Evolutionary conservation across 1,140 invertebrate genomes (phyloP).

Genomic region (Proales similis): DNA sequence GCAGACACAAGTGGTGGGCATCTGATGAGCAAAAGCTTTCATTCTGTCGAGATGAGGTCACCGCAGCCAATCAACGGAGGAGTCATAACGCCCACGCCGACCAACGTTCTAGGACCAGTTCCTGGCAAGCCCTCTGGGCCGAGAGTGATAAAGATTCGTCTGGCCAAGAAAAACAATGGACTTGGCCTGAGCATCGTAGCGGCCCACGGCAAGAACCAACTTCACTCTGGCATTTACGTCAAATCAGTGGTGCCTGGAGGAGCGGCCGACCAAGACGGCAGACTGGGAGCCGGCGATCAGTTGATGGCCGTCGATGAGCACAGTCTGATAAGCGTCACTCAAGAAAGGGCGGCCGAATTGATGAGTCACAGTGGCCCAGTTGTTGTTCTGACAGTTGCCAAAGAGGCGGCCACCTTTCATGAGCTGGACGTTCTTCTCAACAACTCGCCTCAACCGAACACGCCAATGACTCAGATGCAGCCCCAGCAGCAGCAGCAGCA

Average conservation of each 20-base stretch:
- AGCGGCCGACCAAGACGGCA: conserved; percentile 78
- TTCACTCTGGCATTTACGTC: conserved; percentile 87
- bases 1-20: neutral
- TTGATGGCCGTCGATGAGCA: conserved; percentile 91
- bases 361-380: conserved; percentile 21
- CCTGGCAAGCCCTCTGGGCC: neutral
- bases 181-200: conserved; percentile 37
- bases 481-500: neutral
- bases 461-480: neutral
- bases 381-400: conserved; percentile 24
- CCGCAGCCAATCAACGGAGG: too few species aligned
- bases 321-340: conserved; percentile 87
- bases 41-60: too few species aligned
- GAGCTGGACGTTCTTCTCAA: conserved; percentile 6
- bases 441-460: neutral
- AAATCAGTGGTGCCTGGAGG: conserved; percentile 92
- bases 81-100: neutral
- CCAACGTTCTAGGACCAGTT: neutral
- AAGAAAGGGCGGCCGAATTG: conserved; percentile 60
- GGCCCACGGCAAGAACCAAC: conserved; percentile 72
- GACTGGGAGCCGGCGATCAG: conserved; percentile 94
- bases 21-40: too few species aligned
- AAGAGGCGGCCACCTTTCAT: conserved; percentile 35
- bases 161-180: conserved; percentile 28
- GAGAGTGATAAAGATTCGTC: conserved; percentile 8